phyloP scores from a whole-genome alignment of 92 coral and sea anemone genomes.

The Actinostola sp. region DNA sequence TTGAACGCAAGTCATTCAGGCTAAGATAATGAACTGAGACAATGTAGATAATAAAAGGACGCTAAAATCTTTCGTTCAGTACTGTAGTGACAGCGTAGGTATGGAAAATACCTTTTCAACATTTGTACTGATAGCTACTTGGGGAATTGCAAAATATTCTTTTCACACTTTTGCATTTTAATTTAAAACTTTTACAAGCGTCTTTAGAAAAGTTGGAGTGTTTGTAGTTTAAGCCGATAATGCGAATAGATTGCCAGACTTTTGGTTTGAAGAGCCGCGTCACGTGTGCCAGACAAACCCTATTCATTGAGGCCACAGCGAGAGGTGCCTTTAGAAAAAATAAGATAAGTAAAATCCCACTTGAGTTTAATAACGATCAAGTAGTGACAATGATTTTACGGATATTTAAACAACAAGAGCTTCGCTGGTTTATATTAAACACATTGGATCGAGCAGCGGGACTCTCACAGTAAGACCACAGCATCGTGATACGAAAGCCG shows the following conservation, averaged over 20 bases:
- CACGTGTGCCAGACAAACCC: conserved; percentile 11
- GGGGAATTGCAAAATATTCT: too few species aligned
- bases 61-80: too few species aligned
- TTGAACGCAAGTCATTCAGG: not conserved
- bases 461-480: conserved; percentile 27
- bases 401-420: conserved; percentile 13
- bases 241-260: not conserved
- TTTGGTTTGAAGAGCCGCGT: not conserved
- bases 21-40: too few species aligned
- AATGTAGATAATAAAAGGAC: too few species aligned
- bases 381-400: conserved; percentile 24
- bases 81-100: too few species aligned
- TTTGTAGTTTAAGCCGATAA: too few species aligned
- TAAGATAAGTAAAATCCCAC: conserved; percentile 32
- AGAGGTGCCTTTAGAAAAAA: conserved; percentile 20
- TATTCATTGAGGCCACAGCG: conserved; percentile 2
- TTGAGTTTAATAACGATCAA: conserved; percentile 37
- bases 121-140: too few species aligned
- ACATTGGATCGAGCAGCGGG: conserved; percentile 39
- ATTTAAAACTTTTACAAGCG: too few species aligned
- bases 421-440: conserved; percentile 39
- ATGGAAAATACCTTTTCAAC: too few species aligned
- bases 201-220: too few species aligned
- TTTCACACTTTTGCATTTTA: too few species aligned
- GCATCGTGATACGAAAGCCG: conserved; percentile 18